These are phyloP conservation scores for Lepas anatifera DNA, from an alignment of 2,888 invertebrate species.

Conservation along the genomic window DNA sequence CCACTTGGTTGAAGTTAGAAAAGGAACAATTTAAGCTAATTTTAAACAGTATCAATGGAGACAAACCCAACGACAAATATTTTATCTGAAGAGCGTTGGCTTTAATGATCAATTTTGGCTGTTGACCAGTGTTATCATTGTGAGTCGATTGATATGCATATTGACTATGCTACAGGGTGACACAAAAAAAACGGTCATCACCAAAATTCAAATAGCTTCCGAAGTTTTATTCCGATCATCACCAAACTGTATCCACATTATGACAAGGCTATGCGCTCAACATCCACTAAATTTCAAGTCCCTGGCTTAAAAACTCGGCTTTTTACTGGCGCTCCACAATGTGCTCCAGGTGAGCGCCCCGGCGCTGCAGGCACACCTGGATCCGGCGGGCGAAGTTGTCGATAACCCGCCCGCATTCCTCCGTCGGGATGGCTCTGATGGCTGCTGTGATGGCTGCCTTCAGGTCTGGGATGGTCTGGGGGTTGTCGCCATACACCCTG, in stretches of 20 bases:
- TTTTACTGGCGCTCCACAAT: background rate
- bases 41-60: too few species aligned
- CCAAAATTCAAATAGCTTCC: background rate
- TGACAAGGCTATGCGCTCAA: background rate
- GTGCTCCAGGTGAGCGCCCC: background rate
- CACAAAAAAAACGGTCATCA: background rate
- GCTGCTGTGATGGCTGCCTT: background rate
- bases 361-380: background rate
- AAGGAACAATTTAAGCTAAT: too few species aligned
- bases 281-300: background rate
- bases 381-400: background rate
- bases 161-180: background rate
- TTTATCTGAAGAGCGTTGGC: too few species aligned
- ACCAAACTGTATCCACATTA: background rate
- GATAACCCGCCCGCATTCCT: background rate
- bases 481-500: conserved; percentile 12
- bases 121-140: too few species aligned
- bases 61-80: too few species aligned
- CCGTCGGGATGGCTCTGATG: background rate
- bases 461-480: background rate
- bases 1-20: too few species aligned
- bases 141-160: background rate
- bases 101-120: too few species aligned
- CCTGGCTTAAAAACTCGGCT: background rate
- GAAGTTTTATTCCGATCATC: background rate